Percentiles rank a stretch among this genome's conserved stretches.
Evolutionary conservation across 2,113 vertebrate genomes (phyloP).

Genomic region (Martes martes): DNA sequence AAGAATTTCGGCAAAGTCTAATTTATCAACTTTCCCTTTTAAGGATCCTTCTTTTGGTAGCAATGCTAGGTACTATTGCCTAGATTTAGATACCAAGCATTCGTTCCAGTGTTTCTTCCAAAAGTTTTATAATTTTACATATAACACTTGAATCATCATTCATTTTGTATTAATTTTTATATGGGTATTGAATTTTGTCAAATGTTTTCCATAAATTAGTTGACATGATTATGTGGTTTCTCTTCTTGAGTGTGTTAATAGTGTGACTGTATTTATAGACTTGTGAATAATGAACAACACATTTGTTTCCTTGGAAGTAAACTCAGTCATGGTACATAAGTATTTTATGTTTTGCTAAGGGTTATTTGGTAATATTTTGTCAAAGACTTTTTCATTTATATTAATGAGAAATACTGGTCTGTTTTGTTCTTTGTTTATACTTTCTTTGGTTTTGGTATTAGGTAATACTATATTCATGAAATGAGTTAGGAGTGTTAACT

Average conservation of each 20-base stretch:
- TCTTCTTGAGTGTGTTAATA: neutral
- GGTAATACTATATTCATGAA: neutral
- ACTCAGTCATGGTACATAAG: neutral
- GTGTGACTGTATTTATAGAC: neutral
- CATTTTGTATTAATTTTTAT: neutral
- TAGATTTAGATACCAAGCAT: neutral
- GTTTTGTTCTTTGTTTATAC: neutral
- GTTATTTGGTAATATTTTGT: neutral
- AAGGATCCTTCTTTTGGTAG: neutral
- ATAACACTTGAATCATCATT: neutral
- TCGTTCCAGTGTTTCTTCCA: neutral
- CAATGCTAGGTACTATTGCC: neutral
- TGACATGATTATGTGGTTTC: neutral
- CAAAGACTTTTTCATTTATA: neutral
- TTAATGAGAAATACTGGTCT: neutral
- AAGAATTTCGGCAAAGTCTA: neutral
- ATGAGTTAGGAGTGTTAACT: neutral
- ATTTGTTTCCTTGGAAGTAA: neutral
- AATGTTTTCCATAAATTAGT: neutral
- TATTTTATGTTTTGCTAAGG: neutral
- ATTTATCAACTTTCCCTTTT: neutral
- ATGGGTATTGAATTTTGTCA: neutral
- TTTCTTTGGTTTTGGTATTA: neutral
- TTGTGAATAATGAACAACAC: neutral
- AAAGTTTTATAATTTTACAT: neutral